Evolutionary conservation across 2,888 invertebrate species (phyloP), one percentile per base, ranked within the genome.

Genomic region (Amiota mariae): DNA sequence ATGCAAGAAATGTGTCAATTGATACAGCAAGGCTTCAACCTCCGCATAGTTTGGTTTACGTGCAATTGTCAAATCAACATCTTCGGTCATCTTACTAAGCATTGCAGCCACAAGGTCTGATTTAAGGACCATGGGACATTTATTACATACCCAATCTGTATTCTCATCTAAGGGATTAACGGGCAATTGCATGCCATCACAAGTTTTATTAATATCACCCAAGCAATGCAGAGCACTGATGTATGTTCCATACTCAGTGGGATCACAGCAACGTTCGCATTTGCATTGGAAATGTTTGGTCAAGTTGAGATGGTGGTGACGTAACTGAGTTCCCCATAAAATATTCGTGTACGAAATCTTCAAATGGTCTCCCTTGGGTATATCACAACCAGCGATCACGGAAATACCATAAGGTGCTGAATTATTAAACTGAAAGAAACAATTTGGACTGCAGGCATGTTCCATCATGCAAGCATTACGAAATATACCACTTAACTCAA

Each of bases 321-420:
- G 92, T 54, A 94, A 93, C 87, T 94, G 94, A 0, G 96, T 96
- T 1, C 96, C 95, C 97, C 97, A 97, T 75, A 97, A 89, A 11
- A 95, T 95, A 85, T 97, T 96, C 8, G 96, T 96, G 82, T 97
- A 97, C 92, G 95, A 95, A 1, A 96, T 96, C 10, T 93, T 93
- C 49, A 97, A 91, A 85, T 96, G 94, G 57, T 94, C 92, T 0
- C 94, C 95, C 88, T 93, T 94, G 77, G 91, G 89, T 46, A 96
- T 93, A 0, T 93, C 91, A 15, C 93, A 88, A 0, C 94, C 93
- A 0, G 94, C 93, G 80, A 92, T 92, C 2, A 96, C 91, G 0
- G 92, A 92, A 49, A 96, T 94, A 85, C 91, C 93, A 77, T 92
- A 95, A 72, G 92, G 91, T 51, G 90, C 88, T 2, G 89, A 87